Base-by-base conservation (phyloP, 2,113 vertebrate genomes). In the Clarias macrocephalus region DNA sequence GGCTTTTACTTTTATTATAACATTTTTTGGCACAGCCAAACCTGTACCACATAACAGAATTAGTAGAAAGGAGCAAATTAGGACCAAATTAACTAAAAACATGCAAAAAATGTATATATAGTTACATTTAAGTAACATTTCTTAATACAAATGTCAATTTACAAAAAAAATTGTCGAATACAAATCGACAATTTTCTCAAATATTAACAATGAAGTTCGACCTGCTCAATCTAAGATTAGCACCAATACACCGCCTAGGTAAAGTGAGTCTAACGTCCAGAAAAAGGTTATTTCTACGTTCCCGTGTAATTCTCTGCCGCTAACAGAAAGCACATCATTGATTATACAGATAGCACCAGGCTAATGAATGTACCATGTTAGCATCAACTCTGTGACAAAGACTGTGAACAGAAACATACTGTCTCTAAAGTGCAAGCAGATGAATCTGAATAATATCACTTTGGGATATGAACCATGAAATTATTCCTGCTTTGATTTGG, bases 391-490 rank as follows among this genome's bases (percentile, higher is more conserved):
- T 25, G 2, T 25, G 37, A 25, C 65, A 37, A 72, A 72, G 18
- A 30, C 68, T 72, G 16, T 42, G 68, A 72, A 42, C 33, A 11
- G 68, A 72, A 42, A 37, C 30, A 42, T 37, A 19, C 19, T 37
- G 68, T 72, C 72, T n/a, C n/a, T n/a, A n/a, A 75, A 75, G 72
- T 75, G 72, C 37, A 48, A 52, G 72, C 11, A 52, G 72, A 75
- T 25, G 72, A 75, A 52, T 48, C 21, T 75, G 72, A 75, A 75
- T 42, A 52, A 11, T 5, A 75, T 75, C 72, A 13, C 37, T 25
- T 37, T 25, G 42, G 37, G 72, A 15, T 37, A 75, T 75, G 72
- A 75, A 52, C 37, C 48, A 52, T 75, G 72, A 52, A 75, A 75
- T 75, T 12, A 75, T 25, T 21, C 23, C 0, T 48, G 72, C 37